These are phyloP conservation scores for Sebastes vulpes DNA, from an alignment of 2,797 vertebrate genomes.

Conservation along the genomic window DNA sequence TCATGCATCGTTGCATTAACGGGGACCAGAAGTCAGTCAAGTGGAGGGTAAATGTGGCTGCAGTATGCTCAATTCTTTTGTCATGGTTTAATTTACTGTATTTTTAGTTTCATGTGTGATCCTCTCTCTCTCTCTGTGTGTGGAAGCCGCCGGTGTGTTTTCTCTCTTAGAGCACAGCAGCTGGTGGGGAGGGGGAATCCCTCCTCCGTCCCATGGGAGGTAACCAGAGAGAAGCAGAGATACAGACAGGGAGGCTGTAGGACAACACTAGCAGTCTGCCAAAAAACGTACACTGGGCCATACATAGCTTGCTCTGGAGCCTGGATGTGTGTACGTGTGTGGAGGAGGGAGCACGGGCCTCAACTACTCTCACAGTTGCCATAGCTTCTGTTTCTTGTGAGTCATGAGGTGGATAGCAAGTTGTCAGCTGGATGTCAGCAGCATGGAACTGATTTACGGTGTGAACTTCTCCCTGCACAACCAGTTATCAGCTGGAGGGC, in stretches of 20 bases:
- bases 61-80: not conserved
- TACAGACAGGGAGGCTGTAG: slow-evolving; percentile 15
- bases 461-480: not conserved
- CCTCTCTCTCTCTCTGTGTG: slow-evolving; percentile 1
- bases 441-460: not conserved
- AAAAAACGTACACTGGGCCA: slow-evolving; percentile 8
- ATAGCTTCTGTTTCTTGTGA: not conserved
- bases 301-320: not conserved
- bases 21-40: not conserved
- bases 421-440: slow-evolving; percentile 11
- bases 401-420: not conserved
- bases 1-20: not conserved
- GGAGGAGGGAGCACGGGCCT: not conserved
- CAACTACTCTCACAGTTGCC: not conserved
- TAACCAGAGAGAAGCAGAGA: slow-evolving; percentile 60
- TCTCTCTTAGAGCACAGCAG: slow-evolving; percentile 64
- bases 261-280: slow-evolving; percentile 17
- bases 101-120: slow-evolving; percentile 1
- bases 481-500: not conserved
- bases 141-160: slow-evolving; percentile 38
- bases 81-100: slow-evolving; percentile 10
- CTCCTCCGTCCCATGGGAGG: slow-evolving; percentile 60
- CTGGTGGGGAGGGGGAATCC: slow-evolving; percentile 66
- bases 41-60: not conserved
- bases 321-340: not conserved